Base-by-base conservation (phyloP, 2,113 vertebrate genomes). In the Herpetotheres cachinnans region DNA sequence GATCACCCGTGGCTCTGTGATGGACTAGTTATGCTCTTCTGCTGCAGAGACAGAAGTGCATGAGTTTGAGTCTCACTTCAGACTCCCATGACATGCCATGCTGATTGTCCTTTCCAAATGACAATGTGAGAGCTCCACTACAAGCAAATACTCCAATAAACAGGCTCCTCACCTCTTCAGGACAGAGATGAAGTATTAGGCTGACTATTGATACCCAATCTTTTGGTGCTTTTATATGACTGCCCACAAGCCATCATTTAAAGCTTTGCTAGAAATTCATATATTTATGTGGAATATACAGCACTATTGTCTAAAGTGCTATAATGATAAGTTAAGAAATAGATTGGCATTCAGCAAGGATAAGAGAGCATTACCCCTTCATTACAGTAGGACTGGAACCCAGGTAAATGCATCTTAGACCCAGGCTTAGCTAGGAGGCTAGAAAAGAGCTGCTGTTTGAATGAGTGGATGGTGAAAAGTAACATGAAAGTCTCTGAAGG, bases 31-130 rank as follows among this genome's bases (percentile, higher is more conserved):
- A 44, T 19, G 19, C 36, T 52, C 22, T 52, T 30, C 47, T 73
- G 54, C 29, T 54, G 46, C 56, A 71, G 56, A 52, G 32, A 34
- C 19, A 76, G 15, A 44, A 52, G 16, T 19, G 24, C 26, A 10
- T 1, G 5, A 56, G 10, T 76, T 40, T 67, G 30, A 70, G 34
- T 44, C 16, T 71, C 34, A 9, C 42, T 80, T 71, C 22, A 58
- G 42, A 34, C 6, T 34, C 50, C 21, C 22, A 26, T 83, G 66
- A 42, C 0, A 0, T 29, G 0, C 29, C 36, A 34, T 54, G 34
- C 20, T 71, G 27, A 42, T 42, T 42, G 42, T 42, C 42, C 42
- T 42, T 42, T 42, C 42, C 42, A 13, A 14, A 42, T 70, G 30
- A 25, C 20, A 6, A 42, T 8, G 2, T 50, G 34, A 62, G 17